These are phyloP conservation scores for Scarus forsteni DNA, from an alignment of 2,797 vertebrate genomes.

Conservation along the genomic window DNA sequence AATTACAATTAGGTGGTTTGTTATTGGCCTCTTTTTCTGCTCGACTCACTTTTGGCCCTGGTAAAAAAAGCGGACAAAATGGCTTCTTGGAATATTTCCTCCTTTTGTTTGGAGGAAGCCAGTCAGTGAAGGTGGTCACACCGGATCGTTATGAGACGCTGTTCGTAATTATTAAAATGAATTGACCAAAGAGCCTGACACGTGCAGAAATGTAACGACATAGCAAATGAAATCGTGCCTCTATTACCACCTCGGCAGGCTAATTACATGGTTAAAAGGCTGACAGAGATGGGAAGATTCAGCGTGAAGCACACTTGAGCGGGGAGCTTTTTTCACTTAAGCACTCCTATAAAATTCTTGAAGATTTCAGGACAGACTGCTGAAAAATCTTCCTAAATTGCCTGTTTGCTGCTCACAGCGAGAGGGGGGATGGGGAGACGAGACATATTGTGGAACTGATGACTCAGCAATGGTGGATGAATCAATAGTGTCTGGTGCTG, in stretches of 20 bases:
- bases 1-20: slow-evolving; percentile 74
- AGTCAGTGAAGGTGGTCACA: slow-evolving; percentile 55
- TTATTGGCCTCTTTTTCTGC: slow-evolving; percentile 51
- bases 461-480: no score
- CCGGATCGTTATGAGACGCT: slow-evolving; percentile 61
- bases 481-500: no score
- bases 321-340: no score
- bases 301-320: slow-evolving; percentile 31
- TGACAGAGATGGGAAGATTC: slow-evolving; percentile 61
- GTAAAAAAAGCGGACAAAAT: slow-evolving; percentile 54
- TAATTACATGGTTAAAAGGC: slow-evolving; percentile 74
- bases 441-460: no score
- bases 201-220: slow-evolving; percentile 75
- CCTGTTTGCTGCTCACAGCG: no score
- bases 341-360: no score
- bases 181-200: slow-evolving; percentile 72
- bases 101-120: slow-evolving; percentile 60
- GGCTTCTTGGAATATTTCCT: slow-evolving; percentile 33
- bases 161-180: slow-evolving; percentile 79
- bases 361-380: no score
- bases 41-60: slow-evolving; percentile 29
- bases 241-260: slow-evolving; percentile 69
- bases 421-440: no score
- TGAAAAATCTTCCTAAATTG: no score
- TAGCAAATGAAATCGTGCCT: slow-evolving; percentile 75